A percentile compares a stretch with the other conserved stretches of the same genome.
Conservation (phyloP, 2,888 invertebrate genomes). For the Oscheius sp. region DNA sequence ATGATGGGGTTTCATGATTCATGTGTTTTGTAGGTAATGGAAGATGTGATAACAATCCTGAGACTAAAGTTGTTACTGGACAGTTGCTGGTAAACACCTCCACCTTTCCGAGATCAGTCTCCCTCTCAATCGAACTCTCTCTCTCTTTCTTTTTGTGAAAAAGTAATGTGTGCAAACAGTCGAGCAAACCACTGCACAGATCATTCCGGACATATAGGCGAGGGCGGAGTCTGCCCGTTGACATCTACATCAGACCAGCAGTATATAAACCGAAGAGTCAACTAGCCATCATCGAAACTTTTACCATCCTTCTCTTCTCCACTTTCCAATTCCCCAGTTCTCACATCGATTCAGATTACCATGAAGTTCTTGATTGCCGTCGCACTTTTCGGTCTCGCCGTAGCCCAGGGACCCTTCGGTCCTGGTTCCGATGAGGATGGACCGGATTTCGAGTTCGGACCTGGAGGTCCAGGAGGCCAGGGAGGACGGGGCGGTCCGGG, state of each 20-base stretch:
- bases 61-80: not conserved
- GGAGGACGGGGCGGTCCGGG: not conserved
- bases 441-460: not conserved
- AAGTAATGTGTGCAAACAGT: conserved; percentile 26
- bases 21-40: not conserved
- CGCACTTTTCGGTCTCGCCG: not conserved
- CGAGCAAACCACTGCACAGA: conserved; percentile 20
- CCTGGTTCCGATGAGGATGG: conserved; percentile 1
- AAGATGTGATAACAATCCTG: not conserved
- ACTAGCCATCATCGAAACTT: conserved; percentile 4
- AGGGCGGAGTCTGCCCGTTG: conserved; percentile 6
- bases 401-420: conserved; percentile 19
- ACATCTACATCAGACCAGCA: conserved; percentile 14
- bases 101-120: too few species aligned
- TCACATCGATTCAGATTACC: not conserved
- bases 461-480: conserved; percentile 12
- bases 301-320: not conserved
- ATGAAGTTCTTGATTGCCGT: conserved; percentile 21
- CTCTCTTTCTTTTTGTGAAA: too few species aligned
- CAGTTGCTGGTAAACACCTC: too few species aligned
- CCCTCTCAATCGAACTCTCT: too few species aligned
- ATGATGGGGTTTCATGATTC: not conserved
- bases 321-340: not conserved
- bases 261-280: conserved; percentile 9
- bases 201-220: not conserved